Percentiles rank a stretch among this genome's conserved stretches.
Conservation (phyloP, 92 coral and sea anemone species). For the Porites rus region DNA sequence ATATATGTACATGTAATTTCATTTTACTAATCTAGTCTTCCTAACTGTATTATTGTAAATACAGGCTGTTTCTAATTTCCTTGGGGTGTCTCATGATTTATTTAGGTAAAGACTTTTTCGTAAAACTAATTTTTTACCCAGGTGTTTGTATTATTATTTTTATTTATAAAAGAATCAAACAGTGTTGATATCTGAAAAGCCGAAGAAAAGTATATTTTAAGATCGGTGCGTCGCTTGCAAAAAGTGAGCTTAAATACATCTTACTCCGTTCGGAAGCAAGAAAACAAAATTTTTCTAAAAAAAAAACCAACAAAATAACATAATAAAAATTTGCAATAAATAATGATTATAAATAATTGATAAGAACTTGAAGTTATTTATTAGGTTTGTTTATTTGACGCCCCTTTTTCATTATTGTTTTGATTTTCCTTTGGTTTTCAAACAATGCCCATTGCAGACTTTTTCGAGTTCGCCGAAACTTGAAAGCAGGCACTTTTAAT, state of each 20-base stretch:
- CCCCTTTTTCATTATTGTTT: not conserved
- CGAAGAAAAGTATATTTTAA: too few relatives aligned
- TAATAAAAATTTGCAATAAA: not conserved
- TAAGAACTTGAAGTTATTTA: not conserved
- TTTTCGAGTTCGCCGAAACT: not conserved
- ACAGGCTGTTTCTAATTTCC: not conserved
- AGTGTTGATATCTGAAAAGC: not conserved
- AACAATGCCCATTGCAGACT: not conserved
- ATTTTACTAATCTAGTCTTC: too few relatives aligned
- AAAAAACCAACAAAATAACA: too few relatives aligned
- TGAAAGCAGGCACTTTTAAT: not conserved
- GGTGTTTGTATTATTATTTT: not conserved
- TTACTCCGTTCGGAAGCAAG: too few relatives aligned
- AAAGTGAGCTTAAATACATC: too few relatives aligned
- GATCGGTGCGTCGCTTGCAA: too few relatives aligned
- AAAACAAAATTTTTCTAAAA: too few relatives aligned
- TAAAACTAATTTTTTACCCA: not conserved
- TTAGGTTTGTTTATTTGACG: not conserved
- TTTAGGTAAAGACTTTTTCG: not conserved
- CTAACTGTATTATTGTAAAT: not conserved
- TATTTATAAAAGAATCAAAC: too few relatives aligned
- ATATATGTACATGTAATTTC: too few relatives aligned
- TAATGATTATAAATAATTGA: not conserved
- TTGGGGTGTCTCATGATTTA: not conserved
- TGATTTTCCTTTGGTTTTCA: not conserved